A percentile compares a stretch with the other conserved stretches of the same genome.
These are phyloP conservation scores for Sminthurides bifidus DNA, from an alignment of 1,140 invertebrate species.

Conservation along the genomic window DNA sequence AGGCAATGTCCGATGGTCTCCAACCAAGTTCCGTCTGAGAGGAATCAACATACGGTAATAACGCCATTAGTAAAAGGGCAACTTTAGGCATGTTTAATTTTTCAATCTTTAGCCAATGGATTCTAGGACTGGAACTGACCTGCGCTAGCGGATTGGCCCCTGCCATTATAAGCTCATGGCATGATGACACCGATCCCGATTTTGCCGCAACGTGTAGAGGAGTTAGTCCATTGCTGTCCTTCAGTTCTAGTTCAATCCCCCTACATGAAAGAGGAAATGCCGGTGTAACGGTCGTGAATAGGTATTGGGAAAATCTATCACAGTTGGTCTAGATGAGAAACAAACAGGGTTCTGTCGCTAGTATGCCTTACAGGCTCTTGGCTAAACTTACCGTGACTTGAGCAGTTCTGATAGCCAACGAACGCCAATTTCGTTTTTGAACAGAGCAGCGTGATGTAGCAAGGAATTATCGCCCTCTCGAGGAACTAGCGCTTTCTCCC, in stretches of 20 bases:
- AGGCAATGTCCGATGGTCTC: slow-evolving; percentile 23
- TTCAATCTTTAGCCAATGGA: too few species aligned
- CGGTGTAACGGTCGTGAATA: not conserved
- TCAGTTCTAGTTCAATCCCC: slow-evolving; percentile 9
- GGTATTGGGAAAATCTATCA: not conserved
- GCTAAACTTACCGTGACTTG: not conserved
- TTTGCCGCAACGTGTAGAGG: slow-evolving; percentile 20
- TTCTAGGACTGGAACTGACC: slow-evolving; percentile 12
- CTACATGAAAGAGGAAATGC: slow-evolving; percentile 1
- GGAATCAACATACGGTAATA: too few species aligned
- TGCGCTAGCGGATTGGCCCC: slow-evolving; percentile 27
- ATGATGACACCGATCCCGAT: slow-evolving; percentile 15
- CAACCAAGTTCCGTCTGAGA: slow-evolving; percentile 27
- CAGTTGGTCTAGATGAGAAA: not conserved
- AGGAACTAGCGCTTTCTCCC: slow-evolving; percentile 26
- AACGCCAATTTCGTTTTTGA: slow-evolving; percentile 33
- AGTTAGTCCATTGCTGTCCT: slow-evolving; percentile 13
- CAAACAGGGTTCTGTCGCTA: not conserved
- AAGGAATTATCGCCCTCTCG: slow-evolving; percentile 35
- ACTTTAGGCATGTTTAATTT: too few species aligned
- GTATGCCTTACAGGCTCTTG: not conserved
- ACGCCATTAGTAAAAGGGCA: too few species aligned
- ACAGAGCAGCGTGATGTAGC: slow-evolving; percentile 38
- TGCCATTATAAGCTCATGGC: slow-evolving; percentile 20
- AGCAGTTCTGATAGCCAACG: slow-evolving; percentile 16